Conservation (phyloP, 2,113 vertebrate genomes). For the Psilopogon haemacephalus region DNA sequence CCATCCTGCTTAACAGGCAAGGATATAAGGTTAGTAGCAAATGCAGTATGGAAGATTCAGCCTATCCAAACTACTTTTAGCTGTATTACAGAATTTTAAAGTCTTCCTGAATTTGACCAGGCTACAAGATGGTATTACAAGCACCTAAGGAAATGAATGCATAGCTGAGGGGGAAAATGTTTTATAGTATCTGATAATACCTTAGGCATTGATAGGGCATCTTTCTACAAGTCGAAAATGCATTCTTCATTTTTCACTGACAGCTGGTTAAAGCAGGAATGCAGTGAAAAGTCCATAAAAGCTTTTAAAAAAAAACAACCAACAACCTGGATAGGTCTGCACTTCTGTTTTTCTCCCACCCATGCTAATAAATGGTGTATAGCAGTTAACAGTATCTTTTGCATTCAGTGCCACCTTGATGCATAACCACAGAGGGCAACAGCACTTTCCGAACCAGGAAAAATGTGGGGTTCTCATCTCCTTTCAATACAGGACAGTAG, state of each 20-base stretch:
- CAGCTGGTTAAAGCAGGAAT: conserved; percentile 65
- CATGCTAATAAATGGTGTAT: not conserved
- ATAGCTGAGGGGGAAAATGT: not conserved
- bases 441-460: not conserved
- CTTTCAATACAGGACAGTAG: not conserved
- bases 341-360: not conserved
- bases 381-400: not conserved
- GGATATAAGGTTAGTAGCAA: not conserved
- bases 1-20: not conserved
- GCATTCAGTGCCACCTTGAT: not conserved
- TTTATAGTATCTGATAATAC: conserved; percentile 49
- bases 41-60: not conserved
- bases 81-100: not conserved
- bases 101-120: not conserved
- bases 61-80: not conserved
- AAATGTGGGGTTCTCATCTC: not conserved
- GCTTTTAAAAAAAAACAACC: not conserved
- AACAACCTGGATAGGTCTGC: not conserved
- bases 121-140: not conserved
- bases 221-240: conserved; percentile 52
- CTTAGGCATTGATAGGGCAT: conserved; percentile 46
- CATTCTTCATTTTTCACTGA: conserved; percentile 68
- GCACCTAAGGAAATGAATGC: conserved; percentile 29
- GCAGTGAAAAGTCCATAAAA: conserved; percentile 21
- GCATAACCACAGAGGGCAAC: not conserved